phyloP scores from a whole-genome alignment of 2,888 invertebrate species.

The Platerodrilus igneus region DNA sequence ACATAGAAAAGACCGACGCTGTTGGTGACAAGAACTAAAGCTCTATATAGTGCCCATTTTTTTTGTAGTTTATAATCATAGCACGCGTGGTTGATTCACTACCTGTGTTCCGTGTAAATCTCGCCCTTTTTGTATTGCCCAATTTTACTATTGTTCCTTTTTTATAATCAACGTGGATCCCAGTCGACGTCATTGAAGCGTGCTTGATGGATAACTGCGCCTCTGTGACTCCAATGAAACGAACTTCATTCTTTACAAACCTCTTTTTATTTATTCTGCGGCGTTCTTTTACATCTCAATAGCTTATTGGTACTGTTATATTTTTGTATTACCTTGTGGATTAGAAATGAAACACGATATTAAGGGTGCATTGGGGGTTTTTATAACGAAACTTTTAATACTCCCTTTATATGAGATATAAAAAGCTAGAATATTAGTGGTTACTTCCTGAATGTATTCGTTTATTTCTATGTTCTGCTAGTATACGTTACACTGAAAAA shows the following conservation, averaged over 20 bases:
- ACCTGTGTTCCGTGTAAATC: slow-evolving; percentile 29
- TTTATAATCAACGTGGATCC: slow-evolving; percentile 29
- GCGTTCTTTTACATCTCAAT: slow-evolving; percentile 30
- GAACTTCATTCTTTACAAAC: slow-evolving; percentile 23
- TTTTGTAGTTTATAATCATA: slow-evolving; percentile 25
- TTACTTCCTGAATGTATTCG: no score
- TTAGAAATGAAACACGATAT: no score
- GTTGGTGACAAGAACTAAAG: slow-evolving; percentile 25
- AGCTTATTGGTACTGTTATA: slow-evolving; percentile 24
- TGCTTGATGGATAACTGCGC: slow-evolving; percentile 28
- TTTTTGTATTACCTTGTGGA: slow-evolving; percentile 25
- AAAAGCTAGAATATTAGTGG: no score
- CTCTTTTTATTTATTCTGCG: slow-evolving; percentile 29
- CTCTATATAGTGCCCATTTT: no score
- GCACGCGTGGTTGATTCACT: slow-evolving; percentile 29
- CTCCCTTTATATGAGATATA: no score
- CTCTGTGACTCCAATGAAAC: slow-evolving; percentile 21
- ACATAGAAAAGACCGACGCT: slow-evolving; percentile 27
- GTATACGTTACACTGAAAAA: no score
- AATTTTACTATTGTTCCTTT: slow-evolving; percentile 27
- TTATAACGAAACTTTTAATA: no score
- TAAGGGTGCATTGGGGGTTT: no score
- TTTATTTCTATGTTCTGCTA: no score
- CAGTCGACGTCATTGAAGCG: slow-evolving; percentile 27
- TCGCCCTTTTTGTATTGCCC: slow-evolving; percentile 27